Conservation (phyloP, 1,140 invertebrate species). For the Drosophila persimilis region DNA sequence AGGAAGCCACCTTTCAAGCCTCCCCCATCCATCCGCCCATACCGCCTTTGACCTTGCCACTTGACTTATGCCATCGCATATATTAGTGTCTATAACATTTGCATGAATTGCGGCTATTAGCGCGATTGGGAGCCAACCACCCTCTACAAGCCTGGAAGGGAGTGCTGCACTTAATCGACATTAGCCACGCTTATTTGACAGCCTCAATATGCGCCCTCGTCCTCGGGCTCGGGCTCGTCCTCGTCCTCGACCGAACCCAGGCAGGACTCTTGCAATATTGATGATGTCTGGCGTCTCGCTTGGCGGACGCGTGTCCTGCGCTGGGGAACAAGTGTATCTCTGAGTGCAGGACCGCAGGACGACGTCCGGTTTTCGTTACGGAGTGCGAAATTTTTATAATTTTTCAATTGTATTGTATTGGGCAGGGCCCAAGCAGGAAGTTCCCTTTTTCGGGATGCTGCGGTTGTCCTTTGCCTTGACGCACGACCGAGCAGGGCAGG, state of each 20-base stretch:
- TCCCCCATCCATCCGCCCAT: slow-evolving; percentile 1
- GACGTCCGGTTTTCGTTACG: slow-evolving; percentile 60
- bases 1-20: neutral
- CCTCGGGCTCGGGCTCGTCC: neutral
- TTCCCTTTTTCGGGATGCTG: slow-evolving; percentile 40
- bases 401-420: slow-evolving; percentile 77
- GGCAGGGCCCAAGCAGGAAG: slow-evolving; percentile 16
- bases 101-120: slow-evolving; percentile 69
- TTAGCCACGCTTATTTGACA: slow-evolving; percentile 79
- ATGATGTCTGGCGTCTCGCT: slow-evolving; percentile 56
- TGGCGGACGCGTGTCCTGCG: slow-evolving; percentile 48
- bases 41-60: slow-evolving; percentile 48
- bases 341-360: slow-evolving; percentile 38
- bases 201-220: slow-evolving; percentile 41
- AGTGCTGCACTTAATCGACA: slow-evolving; percentile 78
- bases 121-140: slow-evolving; percentile 45
- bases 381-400: slow-evolving; percentile 81
- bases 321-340: slow-evolving; percentile 72
- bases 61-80: slow-evolving; percentile 62
- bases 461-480: slow-evolving; percentile 66
- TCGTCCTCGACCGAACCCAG: too few species aligned
- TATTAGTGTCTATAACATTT: slow-evolving; percentile 65
- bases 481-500: slow-evolving; percentile 63
- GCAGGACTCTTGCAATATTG: slow-evolving; percentile 64
- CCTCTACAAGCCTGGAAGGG: slow-evolving; percentile 18